Conservation (phyloP, 2,888 invertebrate species). For the Tribolium freemani region DNA sequence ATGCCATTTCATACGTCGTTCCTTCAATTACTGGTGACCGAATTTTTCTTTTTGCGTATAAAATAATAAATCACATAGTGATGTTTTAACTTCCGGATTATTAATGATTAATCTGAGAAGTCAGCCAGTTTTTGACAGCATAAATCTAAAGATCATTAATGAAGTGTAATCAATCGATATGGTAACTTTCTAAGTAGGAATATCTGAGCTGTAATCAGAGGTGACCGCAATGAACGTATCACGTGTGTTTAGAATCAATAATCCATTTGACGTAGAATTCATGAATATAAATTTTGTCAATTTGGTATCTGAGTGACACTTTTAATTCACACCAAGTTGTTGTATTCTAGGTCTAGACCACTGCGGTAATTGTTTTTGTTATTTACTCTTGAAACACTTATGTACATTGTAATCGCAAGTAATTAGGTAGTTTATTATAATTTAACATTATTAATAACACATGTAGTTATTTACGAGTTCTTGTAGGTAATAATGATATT, state of each 20-base stretch:
- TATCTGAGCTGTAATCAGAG: slow-evolving; percentile 25
- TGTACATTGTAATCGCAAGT: neutral
- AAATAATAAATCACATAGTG: neutral
- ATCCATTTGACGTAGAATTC: slow-evolving; percentile 38
- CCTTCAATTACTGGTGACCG: neutral
- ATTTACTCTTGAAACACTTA: slow-evolving; percentile 9
- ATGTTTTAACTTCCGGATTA: neutral
- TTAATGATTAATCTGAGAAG: neutral
- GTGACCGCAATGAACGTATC: slow-evolving; percentile 40
- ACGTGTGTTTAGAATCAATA: slow-evolving; percentile 43
- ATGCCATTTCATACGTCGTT: neutral
- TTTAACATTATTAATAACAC: neutral
- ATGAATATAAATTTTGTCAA: slow-evolving; percentile 41
- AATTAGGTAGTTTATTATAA: neutral
- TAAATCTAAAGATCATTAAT: slow-evolving; percentile 37
- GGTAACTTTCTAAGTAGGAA: slow-evolving; percentile 25
- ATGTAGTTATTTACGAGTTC: neutral
- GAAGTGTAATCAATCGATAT: slow-evolving; percentile 31
- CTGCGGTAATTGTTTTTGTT: neutral
- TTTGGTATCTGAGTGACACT: slow-evolving; percentile 35
- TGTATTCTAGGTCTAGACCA: neutral
- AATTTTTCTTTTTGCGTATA: neutral
- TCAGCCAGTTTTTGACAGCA: slow-evolving; percentile 3
- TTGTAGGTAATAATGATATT: neutral
- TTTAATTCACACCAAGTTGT: slow-evolving; percentile 22